Evolutionary conservation across 2,888 invertebrate species (phyloP).

Genomic region (Conistra vaccinii): DNA sequence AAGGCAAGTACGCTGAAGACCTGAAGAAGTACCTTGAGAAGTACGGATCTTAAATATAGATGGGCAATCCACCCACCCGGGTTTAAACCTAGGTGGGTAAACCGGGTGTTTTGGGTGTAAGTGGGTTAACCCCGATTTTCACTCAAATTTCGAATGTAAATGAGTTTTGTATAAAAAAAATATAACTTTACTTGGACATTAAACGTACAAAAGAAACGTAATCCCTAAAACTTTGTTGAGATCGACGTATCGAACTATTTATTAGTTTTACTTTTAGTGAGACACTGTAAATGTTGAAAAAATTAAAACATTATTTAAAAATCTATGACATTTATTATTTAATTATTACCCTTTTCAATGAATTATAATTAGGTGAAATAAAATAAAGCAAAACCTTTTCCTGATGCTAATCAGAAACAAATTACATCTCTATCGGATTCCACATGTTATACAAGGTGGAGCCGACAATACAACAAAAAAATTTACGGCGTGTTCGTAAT

Average conservation of each 20-base stretch:
- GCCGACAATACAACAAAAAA: too few species aligned
- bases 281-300: neutral
- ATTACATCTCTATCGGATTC: too few species aligned
- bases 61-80: too few species aligned
- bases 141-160: neutral
- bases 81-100: too few species aligned
- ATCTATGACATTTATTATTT: neutral
- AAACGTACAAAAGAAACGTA: neutral
- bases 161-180: neutral
- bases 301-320: neutral
- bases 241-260: neutral
- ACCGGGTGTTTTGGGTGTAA: neutral
- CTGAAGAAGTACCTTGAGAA: slow-evolving; percentile 84
- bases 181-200: neutral
- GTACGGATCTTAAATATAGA: slow-evolving; percentile 41
- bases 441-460: too few species aligned
- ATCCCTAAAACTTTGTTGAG: neutral
- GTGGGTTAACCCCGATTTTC: neutral
- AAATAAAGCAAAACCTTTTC: too few species aligned
- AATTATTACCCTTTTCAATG: neutral
- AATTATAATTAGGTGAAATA: too few species aligned
- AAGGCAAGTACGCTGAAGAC: slow-evolving; percentile 88
- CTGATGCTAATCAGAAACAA: too few species aligned
- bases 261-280: neutral
- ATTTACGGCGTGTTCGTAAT: too few species aligned